phyloP scores from a whole-genome alignment of 2,797 vertebrate genomes.

The Odontamblyopus lacepedii region DNA sequence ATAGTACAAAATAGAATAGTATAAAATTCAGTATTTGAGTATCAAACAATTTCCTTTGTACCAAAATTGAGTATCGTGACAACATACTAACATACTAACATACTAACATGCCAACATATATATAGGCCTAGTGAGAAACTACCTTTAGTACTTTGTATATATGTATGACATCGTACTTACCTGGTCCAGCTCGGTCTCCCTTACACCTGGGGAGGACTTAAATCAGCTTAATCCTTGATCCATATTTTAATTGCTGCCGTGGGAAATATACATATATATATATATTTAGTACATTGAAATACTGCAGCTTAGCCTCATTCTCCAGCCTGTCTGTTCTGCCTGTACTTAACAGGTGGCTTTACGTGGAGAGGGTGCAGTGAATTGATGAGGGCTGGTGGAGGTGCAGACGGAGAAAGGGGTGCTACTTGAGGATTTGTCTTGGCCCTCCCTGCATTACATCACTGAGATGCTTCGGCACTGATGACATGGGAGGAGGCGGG shows the following conservation, averaged over 20 bases:
- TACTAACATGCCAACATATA: too few relatives aligned
- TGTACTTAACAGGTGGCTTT: conserved; percentile 54
- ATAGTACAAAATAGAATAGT: too few relatives aligned
- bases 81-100: too few relatives aligned
- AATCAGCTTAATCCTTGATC: conserved; percentile 38
- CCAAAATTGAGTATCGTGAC: too few relatives aligned
- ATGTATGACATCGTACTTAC: conserved; percentile 34
- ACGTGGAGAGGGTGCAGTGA: conserved; percentile 31
- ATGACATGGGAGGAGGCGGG: conserved; percentile 68
- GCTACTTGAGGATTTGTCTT: conserved; percentile 44
- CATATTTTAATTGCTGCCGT: conserved; percentile 63
- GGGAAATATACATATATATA: conserved; percentile 46
- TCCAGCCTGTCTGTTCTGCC: conserved; percentile 21
- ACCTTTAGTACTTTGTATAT: too few relatives aligned
- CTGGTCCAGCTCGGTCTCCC: conserved; percentile 24
- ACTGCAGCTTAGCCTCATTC: conserved; percentile 42
- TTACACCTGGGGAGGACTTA: conserved; percentile 21
- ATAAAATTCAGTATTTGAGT: too few relatives aligned
- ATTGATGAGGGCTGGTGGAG: conserved; percentile 30
- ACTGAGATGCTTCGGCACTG: conserved; percentile 76
- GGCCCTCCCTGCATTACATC: conserved; percentile 76
- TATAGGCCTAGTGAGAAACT: too few relatives aligned
- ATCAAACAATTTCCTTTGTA: too few relatives aligned
- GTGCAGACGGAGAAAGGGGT: conserved; percentile 28
- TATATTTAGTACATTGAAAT: conserved; percentile 39